Conservation (phyloP, 2,888 invertebrate species). For the Eulithis prunata region DNA sequence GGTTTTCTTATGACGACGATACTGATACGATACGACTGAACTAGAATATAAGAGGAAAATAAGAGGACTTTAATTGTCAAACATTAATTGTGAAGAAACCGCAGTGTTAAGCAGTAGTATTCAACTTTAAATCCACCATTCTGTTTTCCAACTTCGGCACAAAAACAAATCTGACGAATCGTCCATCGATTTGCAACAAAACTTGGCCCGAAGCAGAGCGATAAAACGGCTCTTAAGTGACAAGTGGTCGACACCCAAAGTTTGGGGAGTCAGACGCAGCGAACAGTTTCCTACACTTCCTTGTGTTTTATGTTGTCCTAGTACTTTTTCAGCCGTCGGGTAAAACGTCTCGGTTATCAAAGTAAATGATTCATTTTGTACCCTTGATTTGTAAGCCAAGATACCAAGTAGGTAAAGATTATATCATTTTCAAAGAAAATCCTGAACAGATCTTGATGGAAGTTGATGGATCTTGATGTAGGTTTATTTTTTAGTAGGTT, state of each 20-base stretch:
- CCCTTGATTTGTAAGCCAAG: neutral
- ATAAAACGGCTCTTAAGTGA: constrained; percentile 35
- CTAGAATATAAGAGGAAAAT: too few relatives aligned
- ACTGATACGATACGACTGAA: too few relatives aligned
- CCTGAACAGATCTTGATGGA: too few relatives aligned
- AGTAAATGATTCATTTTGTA: neutral
- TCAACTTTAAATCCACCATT: neutral
- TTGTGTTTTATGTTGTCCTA: constrained; percentile 21
- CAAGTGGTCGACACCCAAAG: constrained; percentile 36
- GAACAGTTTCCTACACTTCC: constrained; percentile 18
- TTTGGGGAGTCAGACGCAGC: constrained; percentile 19
- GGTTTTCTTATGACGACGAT: too few relatives aligned
- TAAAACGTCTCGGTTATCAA: neutral
- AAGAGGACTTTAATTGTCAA: too few relatives aligned
- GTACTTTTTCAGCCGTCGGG: constrained; percentile 11
- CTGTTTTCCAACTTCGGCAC: constrained; percentile 9
- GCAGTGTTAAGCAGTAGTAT: too few relatives aligned
- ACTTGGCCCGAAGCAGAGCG: constrained; percentile 21
- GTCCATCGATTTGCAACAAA: constrained; percentile 28
- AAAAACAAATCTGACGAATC: constrained; percentile 33
- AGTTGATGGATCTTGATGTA: too few relatives aligned
- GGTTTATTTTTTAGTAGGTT: too few relatives aligned
- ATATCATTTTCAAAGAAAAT: too few relatives aligned
- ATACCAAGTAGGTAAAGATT: too few relatives aligned
- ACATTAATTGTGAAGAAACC: too few relatives aligned